Base-by-base conservation (phyloP, 2,113 vertebrate species). In the Anolis sagrei region DNA sequence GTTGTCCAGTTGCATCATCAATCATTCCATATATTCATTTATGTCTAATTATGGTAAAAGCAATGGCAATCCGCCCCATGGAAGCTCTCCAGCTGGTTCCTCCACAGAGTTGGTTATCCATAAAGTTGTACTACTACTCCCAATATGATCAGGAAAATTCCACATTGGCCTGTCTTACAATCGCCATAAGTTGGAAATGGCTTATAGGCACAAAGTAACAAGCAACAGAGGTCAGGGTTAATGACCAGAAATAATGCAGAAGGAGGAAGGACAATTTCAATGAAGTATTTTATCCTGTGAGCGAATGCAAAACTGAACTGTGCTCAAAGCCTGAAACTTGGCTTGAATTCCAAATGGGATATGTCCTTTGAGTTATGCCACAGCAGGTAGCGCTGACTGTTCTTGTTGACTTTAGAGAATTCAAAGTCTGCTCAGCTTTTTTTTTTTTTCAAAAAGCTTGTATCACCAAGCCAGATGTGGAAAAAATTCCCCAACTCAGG, bases 391-490 rank as follows among this genome's bases (percentile, higher is more conserved):
- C 32, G 39, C 8, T 25, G 3, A 58, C 49, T 0, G 70, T n/a
- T 81, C 44, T 81, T 82, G 79, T 70, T 27, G 64, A 61, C 0
- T 7, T 44, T 51, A 32, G 13, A 39, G n/a, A 54, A 1, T 66
- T 0, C n/a, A 73, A 76, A 83, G 69, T 81, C 83, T 87, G 87
- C 16, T 89, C 87, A 86, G 78, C 75, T 81, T 84, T 87, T 32
- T 25, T 5, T 51, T 1, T 54, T 54, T 58, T 58, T 58, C 4
- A 9, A 48, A 49, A 66, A 83, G 68, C 70, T 54, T 0, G 44
- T 77, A 76, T 3, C 0, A 0, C 78, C 44, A 2, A 74, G 83
- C 90, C 92, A 91, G 91, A 90, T 88, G 88, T 84, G 78, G 88
- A 80, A 85, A 48, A 75, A 86, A 90, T 80, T 86, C 89, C 86